A percentile compares a stretch with the other conserved stretches of the same genome.
Evolutionary conservation across 1,140 invertebrate species (phyloP).

Genomic region (Agrilus planipennis): DNA sequence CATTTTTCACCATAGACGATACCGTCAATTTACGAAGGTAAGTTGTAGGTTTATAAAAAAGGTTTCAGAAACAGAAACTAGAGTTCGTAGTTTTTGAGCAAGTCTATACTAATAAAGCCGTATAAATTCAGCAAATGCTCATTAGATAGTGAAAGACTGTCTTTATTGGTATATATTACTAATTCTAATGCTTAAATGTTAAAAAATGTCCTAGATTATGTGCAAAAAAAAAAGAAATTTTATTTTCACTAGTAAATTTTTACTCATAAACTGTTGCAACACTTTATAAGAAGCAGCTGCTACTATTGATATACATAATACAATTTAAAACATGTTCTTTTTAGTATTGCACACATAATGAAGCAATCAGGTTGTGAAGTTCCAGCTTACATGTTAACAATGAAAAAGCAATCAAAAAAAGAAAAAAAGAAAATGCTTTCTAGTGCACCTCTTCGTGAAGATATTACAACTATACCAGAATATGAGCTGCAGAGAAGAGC

Average conservation of each 20-base stretch:
- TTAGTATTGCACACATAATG: conserved; percentile 76
- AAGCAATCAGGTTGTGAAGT: conserved; percentile 80
- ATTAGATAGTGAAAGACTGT: no score
- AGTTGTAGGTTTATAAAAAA: conserved; percentile 4
- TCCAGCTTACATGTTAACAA: conserved; percentile 75
- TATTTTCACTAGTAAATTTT: no score
- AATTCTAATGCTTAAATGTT: no score
- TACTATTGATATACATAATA: conserved; percentile 9
- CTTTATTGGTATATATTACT: no score
- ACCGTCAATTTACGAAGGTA: conserved; percentile 69
- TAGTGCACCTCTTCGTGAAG: conserved; percentile 22
- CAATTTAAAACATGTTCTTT: conserved; percentile 24
- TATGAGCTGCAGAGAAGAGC: conserved; percentile 10
- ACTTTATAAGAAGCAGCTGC: no score
- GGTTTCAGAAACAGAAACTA: background rate
- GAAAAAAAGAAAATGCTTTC: conserved; percentile 41
- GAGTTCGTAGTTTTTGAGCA: no score
- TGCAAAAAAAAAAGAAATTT: no score
- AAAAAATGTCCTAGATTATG: no score
- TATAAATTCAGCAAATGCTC: no score
- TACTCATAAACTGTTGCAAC: no score
- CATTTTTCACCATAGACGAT: conserved; percentile 90
- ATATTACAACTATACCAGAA: conserved; percentile 21
- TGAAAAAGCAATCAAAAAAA: conserved; percentile 61
- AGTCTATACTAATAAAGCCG: no score